These are phyloP conservation scores for Rachycentron canadum DNA, from an alignment of 2,797 vertebrate genomes.

Conservation along the genomic window DNA sequence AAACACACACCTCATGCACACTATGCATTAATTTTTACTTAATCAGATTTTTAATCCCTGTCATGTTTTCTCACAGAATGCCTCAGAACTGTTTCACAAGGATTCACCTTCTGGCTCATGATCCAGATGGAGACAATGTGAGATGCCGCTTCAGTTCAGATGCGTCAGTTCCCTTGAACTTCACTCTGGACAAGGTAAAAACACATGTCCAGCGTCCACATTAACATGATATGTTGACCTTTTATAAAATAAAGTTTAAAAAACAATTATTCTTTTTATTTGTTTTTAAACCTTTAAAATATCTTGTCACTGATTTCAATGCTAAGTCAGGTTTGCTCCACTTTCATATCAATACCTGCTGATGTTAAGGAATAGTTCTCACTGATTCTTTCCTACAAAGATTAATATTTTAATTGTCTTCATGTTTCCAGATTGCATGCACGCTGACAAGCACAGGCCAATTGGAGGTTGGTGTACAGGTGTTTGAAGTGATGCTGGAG, in stretches of 20 bases:
- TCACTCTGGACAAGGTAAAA: constrained; percentile 74
- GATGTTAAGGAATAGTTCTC: neutral
- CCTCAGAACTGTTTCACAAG: constrained; percentile 78
- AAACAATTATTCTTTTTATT: no score
- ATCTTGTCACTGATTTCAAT: no score
- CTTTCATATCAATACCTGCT: no score
- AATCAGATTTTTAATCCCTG: neutral
- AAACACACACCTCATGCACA: no score
- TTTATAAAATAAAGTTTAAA: no score
- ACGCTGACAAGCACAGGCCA: constrained; percentile 23
- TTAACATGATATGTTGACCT: neutral
- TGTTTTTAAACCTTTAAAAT: no score
- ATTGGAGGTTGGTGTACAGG: constrained; percentile 46
- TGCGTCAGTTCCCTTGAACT: constrained; percentile 7
- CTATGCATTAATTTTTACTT: no score
- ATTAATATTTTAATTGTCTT: neutral
- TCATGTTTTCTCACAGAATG: constrained; percentile 55
- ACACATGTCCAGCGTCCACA: neutral
- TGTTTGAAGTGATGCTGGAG: constrained; percentile 75
- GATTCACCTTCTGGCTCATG: constrained; percentile 72
- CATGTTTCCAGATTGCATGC: constrained; percentile 59
- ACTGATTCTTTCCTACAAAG: neutral
- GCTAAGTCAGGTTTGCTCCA: no score
- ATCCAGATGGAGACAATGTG: constrained; percentile 77
- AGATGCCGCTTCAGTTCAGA: constrained; percentile 58